phyloP scores from a whole-genome alignment of 2,888 invertebrate species.

The Ophonus ardosiacus region DNA sequence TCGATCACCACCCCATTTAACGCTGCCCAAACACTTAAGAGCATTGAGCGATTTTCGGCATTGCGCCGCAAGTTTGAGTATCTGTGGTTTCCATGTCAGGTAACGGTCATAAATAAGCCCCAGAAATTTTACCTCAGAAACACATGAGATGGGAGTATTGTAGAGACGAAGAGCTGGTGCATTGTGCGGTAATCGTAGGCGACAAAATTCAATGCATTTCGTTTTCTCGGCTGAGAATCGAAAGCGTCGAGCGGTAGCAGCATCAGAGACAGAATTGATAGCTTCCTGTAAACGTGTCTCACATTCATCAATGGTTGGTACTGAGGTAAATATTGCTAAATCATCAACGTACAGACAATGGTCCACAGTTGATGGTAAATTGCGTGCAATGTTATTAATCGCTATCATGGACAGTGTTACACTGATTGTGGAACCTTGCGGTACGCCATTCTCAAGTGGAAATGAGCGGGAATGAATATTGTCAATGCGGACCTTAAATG shows the following conservation, averaged over 20 bases:
- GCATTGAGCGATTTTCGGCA: conserved; percentile 7
- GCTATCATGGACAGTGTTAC: conserved; percentile 45
- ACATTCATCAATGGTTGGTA: conserved; percentile 29
- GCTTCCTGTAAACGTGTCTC: conserved; percentile 12
- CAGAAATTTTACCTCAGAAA: background rate
- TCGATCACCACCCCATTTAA: background rate
- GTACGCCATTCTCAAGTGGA: background rate
- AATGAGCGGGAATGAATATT: background rate
- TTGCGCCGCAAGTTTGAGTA: conserved; percentile 18
- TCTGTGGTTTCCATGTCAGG: conserved; percentile 9
- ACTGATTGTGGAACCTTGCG: conserved; percentile 31
- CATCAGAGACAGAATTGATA: conserved; percentile 3
- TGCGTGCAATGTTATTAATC: conserved; percentile 7
- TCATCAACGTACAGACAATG: conserved; percentile 44
- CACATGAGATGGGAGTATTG: background rate
- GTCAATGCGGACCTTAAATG: conserved; percentile 1
- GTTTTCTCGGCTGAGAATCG: background rate
- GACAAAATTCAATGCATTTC: background rate
- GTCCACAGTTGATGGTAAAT: conserved; percentile 27
- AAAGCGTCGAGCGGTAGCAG: conserved; percentile 19
- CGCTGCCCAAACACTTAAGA: background rate
- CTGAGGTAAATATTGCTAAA: conserved; percentile 37
- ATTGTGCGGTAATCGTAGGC: conserved; percentile 3
- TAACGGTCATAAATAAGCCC: background rate
- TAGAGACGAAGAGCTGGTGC: conserved; percentile 2